phyloP scores from a whole-genome alignment of 1,140 invertebrate genomes.

The Pteromalus puparum region DNA sequence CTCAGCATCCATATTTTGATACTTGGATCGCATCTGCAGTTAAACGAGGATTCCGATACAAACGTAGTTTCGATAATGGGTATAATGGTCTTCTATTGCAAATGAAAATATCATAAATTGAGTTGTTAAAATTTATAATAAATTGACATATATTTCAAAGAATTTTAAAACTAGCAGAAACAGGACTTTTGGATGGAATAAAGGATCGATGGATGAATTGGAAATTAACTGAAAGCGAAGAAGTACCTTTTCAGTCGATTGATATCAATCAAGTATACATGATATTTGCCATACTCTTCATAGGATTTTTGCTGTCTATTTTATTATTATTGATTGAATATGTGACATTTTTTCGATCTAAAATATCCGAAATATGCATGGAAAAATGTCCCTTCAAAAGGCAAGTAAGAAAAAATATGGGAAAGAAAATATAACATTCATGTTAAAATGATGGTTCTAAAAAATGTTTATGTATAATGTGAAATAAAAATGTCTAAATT shows the following conservation, averaged over 20 bases:
- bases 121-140: neutral
- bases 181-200: slow-evolving; percentile 52
- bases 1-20: slow-evolving; percentile 27
- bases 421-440: too few species aligned
- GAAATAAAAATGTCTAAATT: too few species aligned
- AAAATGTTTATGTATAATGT: too few species aligned
- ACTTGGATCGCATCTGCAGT: slow-evolving; percentile 56
- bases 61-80: slow-evolving; percentile 55
- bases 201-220: slow-evolving; percentile 54
- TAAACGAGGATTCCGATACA: slow-evolving; percentile 49
- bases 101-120: too few species aligned
- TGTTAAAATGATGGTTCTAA: too few species aligned
- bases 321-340: slow-evolving; percentile 50
- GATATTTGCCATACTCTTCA: slow-evolving; percentile 50
- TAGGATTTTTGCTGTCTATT: slow-evolving; percentile 49
- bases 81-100: slow-evolving; percentile 10
- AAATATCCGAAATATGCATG: too few species aligned
- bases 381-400: too few species aligned
- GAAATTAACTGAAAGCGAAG: neutral
- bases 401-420: too few species aligned
- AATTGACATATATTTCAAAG: slow-evolving; percentile 33
- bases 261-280: slow-evolving; percentile 57
- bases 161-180: slow-evolving; percentile 56
- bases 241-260: slow-evolving; percentile 47
- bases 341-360: neutral